phyloP scores from a whole-genome alignment of 2,113 vertebrate genomes.

The Marcusenius ussheri region DNA sequence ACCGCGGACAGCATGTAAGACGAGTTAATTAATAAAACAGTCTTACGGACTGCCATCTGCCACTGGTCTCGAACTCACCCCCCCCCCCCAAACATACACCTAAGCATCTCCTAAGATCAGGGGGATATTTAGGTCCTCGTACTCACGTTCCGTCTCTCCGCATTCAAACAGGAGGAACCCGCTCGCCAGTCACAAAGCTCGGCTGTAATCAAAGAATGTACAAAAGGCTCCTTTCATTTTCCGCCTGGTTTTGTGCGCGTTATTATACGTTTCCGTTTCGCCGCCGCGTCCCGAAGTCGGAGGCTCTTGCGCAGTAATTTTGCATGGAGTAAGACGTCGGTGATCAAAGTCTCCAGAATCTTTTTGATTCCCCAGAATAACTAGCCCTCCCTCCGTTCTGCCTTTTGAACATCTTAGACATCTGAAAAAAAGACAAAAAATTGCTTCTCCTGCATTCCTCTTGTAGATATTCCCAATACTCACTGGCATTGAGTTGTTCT shows the following conservation, averaged over 20 bases:
- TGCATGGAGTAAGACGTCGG: conserved; percentile 36
- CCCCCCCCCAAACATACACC: neutral
- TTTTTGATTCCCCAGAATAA: conserved; percentile 57
- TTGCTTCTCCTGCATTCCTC: conserved; percentile 51
- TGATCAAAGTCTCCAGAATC: conserved; percentile 54
- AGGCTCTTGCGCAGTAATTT: conserved; percentile 30
- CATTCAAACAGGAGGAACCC: conserved; percentile 26
- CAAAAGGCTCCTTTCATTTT: conserved; percentile 34
- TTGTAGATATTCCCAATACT: conserved; percentile 52
- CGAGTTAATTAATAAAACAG: neutral
- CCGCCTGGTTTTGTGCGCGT: conserved; percentile 36
- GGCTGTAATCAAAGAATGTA: conserved; percentile 41
- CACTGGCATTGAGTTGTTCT: conserved; percentile 12
- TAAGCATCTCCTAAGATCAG: conserved; percentile 10
- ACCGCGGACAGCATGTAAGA: neutral
- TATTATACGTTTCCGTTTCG: conserved; percentile 44
- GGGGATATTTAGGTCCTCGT: neutral
- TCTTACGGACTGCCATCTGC: neutral
- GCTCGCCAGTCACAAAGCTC: conserved; percentile 39
- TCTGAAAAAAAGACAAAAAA: conserved; percentile 26
- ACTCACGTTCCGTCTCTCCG: neutral
- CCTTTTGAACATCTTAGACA: conserved; percentile 59
- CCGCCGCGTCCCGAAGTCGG: conserved; percentile 33
- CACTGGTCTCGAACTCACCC: neutral
- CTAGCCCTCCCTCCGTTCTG: conserved; percentile 49